phyloP scores from a whole-genome alignment of 2,113 vertebrate genomes.

The Heterotilapia buettikoferi region DNA sequence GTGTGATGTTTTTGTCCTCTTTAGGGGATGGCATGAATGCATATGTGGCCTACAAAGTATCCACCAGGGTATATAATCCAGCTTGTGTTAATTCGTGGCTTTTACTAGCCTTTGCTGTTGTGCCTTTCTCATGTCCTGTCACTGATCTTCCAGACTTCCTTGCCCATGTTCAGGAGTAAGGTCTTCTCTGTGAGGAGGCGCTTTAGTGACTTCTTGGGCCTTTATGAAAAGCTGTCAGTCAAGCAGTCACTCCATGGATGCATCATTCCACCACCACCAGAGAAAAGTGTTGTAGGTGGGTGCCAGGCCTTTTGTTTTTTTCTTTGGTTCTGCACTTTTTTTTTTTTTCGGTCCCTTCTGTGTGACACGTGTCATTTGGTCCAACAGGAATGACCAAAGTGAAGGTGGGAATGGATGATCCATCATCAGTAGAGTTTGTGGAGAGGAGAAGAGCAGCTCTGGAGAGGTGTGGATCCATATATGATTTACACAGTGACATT shows the following conservation, averaged over 20 bases:
- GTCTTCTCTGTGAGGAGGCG: conserved; percentile 87
- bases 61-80: conserved; percentile 80
- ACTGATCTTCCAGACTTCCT: conserved; percentile 75
- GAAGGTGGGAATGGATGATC: conserved; percentile 96
- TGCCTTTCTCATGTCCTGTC: not conserved
- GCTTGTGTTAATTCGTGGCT: not conserved
- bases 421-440: conserved; percentile 92
- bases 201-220: conserved; percentile 95
- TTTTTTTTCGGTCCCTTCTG: rapidly evolving
- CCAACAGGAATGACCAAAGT: conserved; percentile 94
- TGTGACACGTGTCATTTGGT: not conserved
- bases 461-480: conserved; percentile 76
- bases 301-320: not conserved
- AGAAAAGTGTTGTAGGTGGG: conserved; percentile 94
- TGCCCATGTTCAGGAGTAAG: conserved; percentile 87
- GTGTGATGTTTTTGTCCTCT: not conserved
- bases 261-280: conserved; percentile 88
- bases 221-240: conserved; percentile 89
- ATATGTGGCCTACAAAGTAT: conserved; percentile 92
- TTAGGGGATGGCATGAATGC: conserved; percentile 96
- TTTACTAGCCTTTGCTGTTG: not conserved
- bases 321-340: not conserved
- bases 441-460: conserved; percentile 90
- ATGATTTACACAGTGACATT: not conserved
- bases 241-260: conserved; percentile 89